Percentiles rank a stretch among this genome's conserved stretches.
These are phyloP conservation scores for Xerus rutilus DNA, from an alignment of 2,797 vertebrate genomes.

Conservation along the genomic window DNA sequence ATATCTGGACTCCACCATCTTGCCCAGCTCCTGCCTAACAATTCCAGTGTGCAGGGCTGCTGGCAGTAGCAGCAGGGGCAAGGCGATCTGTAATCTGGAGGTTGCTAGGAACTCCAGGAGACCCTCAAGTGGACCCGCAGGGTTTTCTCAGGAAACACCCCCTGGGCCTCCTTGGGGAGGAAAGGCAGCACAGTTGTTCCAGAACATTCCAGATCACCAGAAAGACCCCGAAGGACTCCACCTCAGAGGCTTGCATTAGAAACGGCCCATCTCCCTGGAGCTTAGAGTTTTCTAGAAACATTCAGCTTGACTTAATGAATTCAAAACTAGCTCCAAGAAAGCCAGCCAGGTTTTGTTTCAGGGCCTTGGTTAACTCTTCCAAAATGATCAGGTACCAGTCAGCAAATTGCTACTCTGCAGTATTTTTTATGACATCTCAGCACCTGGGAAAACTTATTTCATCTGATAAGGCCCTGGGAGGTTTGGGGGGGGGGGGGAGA, in stretches of 20 bases:
- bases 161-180: not conserved
- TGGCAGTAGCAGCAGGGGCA: not conserved
- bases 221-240: not conserved
- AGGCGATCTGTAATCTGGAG: not conserved
- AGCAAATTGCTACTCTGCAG: not conserved
- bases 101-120: not conserved
- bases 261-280: not conserved
- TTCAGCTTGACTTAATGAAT: not conserved
- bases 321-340: not conserved
- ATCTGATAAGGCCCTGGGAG: not conserved
- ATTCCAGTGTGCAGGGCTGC: not conserved
- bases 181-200: not conserved
- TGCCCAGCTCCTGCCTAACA: too few relatives aligned
- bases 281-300: not conserved
- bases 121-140: fast-evolving
- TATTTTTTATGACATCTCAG: not conserved
- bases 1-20: too few relatives aligned
- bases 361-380: not conserved
- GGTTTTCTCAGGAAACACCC: not conserved
- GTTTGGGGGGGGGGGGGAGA: not conserved
- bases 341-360: not conserved
- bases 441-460: not conserved
- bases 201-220: not conserved
- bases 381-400: not conserved
- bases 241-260: not conserved